Base-by-base conservation (phyloP, 2,888 invertebrate species). In the Lepidochitona cinerea region DNA sequence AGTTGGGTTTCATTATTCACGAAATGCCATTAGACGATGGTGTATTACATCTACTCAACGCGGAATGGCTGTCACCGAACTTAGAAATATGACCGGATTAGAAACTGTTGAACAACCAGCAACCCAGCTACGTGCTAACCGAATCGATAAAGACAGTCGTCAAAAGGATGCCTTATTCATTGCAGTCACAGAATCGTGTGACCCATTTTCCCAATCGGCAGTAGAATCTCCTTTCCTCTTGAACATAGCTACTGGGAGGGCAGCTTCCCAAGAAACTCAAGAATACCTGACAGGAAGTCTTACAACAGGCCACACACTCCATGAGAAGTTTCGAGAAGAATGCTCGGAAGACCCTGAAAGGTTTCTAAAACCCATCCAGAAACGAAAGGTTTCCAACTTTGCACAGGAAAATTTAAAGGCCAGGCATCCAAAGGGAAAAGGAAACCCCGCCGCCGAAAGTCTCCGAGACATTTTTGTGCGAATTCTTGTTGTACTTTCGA, bases 21-120 rank as follows among this genome's bases (percentile, higher is more conserved):
- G 74, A 29, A 73, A 59, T 49, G 75, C 69, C 35, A 64, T 75
- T 52, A 32, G 70, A 64, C 26, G 73, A 32, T 75, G 73, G 73
- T 70, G 66, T 7, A 4, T 74, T 23, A 68, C 70, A 37, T 59
- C 74, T 35, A 53, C 73, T 23, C 75, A 75, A 37, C 52, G 69
- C 29, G 73, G 66, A 36, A n/a, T 70, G 35, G 75, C 73, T 32
- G 75, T 75, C 14, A 52, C 73, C 26, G 73, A 75, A 52, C 64
- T 72, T 1, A 67, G 69, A 68, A 35, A 41, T 26, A 29, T 69
- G 14, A 32, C 41, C 7, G 75, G 72, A 18, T 18, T 74, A 7
- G 72, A 75, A 37, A 0, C 33, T 12, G 75, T 68, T 12, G 72
- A 74, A 53, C 36, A 5, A 36, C n/a, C 75, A 37, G 65, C 73